Base-by-base conservation (phyloP, 2,888 invertebrate genomes). In the Lissonota sp. region DNA sequence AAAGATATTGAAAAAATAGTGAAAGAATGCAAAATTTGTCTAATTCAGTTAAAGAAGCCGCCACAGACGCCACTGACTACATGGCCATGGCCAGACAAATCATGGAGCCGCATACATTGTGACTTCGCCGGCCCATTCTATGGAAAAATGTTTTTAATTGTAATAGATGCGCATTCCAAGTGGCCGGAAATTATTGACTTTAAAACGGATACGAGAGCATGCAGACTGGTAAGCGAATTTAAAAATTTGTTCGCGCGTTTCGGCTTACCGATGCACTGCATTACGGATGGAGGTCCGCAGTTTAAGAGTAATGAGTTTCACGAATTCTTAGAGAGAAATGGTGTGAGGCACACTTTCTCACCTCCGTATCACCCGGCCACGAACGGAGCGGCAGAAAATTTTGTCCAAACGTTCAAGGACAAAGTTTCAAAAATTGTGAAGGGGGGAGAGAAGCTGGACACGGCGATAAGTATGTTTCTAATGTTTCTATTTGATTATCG, bases 131-230 rank as follows among this genome's bases (percentile, higher is more conserved):
- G 84, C 3, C 84, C 83, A 40, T 46, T 83, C 0, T 46, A 69
- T 5, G 81, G 79, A 1, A 80, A 70, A 5, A 73, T 70, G 66
- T 85, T 81, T 76, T 37, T 86, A 4, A 10, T 86, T 4, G 49
- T 86, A 6, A 57, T 83, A 4, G 85, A 86, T 62, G 51, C 84
- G 6, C 83, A 67, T 51, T 79, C 80, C 1, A 84, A 85, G 55
- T 86, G 85, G 84, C 72, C 84, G 0, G 85, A 87, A 51, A 76
- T 87, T 10, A 10, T 49, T n/a, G 49, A 49, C n/a, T 49, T 49
- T 10, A 49, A 6, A 49, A 10, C 7, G n/a, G 12, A 49, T 7
- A 62, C 55, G 53, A 62, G 26, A 40, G 44, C 62, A 37, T n/a
- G 40, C 6, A 14, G 46, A 49, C 39, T 55, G 5, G 70, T 83